Percentiles rank a stretch among this genome's conserved stretches.
phyloP scores from a whole-genome alignment of 2,113 vertebrate genomes.

The Xiphorhynchus elegans region DNA sequence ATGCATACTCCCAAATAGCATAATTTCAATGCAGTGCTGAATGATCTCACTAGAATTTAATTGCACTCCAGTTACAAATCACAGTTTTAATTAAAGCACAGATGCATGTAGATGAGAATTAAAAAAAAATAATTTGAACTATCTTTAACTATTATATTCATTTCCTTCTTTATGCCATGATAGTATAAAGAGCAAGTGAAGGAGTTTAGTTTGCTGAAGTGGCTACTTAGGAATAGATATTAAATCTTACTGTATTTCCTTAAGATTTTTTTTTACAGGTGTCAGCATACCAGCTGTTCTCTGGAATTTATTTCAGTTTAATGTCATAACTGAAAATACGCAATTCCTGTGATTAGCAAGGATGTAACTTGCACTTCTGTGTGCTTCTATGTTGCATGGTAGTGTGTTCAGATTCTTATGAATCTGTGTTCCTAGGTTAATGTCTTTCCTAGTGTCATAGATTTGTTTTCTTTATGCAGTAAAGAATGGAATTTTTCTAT shows the following conservation, averaged over 20 bases:
- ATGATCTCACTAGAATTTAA: background rate
- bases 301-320: background rate
- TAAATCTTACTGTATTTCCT: background rate
- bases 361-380: background rate
- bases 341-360: background rate
- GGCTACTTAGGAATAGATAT: background rate
- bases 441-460: background rate
- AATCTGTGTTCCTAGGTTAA: background rate
- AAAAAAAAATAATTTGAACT: background rate
- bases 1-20: background rate
- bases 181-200: background rate
- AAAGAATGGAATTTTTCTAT: background rate
- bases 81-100: background rate
- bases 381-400: background rate
- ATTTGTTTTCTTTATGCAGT: background rate
- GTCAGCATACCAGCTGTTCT: background rate
- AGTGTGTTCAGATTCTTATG: background rate
- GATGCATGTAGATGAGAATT: background rate
- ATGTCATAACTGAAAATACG: background rate
- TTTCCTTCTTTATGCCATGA: background rate
- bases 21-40: background rate
- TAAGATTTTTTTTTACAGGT: background rate
- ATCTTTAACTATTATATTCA: background rate
- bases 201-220: background rate
- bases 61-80: background rate